Conservation (phyloP, 2,113 vertebrate species). For the Cariama cristata region DNA sequence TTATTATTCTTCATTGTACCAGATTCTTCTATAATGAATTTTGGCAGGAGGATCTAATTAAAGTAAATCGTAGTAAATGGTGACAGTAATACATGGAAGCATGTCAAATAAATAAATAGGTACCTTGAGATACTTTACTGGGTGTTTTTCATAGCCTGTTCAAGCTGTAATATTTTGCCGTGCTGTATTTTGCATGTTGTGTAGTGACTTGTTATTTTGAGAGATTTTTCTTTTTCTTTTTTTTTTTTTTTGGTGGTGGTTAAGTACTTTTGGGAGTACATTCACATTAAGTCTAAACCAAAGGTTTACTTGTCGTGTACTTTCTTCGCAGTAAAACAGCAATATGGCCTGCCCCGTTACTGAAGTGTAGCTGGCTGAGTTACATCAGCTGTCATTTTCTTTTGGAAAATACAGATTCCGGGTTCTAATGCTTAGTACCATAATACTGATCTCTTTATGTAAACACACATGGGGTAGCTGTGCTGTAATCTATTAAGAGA, state of each 20-base stretch:
- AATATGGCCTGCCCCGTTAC: background rate
- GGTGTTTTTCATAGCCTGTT: background rate
- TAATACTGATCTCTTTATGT: background rate
- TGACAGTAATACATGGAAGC: constrained; percentile 49
- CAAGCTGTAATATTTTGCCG: background rate
- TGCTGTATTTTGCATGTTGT: background rate
- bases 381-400: background rate
- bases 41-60: constrained; percentile 69
- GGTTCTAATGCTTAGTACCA: background rate
- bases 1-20: constrained; percentile 64
- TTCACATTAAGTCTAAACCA: background rate
- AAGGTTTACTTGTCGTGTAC: background rate
- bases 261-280: background rate
- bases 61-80: constrained; percentile 28
- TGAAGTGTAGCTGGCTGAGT: background rate
- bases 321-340: background rate
- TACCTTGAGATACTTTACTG: background rate
- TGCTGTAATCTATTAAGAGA: background rate
- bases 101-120: constrained; percentile 32
- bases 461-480: background rate
- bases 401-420: background rate
- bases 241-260: background rate
- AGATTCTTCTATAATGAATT: constrained; percentile 57
- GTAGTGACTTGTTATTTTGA: background rate
- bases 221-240: background rate